phyloP scores from a whole-genome alignment of 2,888 invertebrate species.

The Chrysolina oricalcia region DNA sequence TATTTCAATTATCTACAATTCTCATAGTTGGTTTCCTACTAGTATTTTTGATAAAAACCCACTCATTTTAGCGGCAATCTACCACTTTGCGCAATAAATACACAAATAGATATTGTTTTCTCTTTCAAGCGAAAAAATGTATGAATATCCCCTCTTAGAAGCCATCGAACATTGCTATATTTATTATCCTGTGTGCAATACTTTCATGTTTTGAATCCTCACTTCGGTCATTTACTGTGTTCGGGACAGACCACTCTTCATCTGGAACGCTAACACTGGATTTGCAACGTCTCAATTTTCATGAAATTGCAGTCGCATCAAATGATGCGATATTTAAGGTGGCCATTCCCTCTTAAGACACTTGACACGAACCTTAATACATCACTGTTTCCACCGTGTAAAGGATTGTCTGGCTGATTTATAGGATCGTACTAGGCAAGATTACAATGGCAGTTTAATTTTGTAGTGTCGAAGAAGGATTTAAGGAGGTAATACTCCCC shows the following conservation, averaged over 20 bases:
- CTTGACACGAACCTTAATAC: conserved; percentile 43
- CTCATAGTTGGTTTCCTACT: too few species aligned
- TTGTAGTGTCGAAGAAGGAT: conserved; percentile 46
- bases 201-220: not conserved
- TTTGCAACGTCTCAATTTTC: conserved; percentile 12
- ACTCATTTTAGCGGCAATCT: too few species aligned
- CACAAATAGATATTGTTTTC: not conserved
- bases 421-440: conserved; percentile 44
- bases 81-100: too few species aligned
- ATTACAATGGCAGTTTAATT: conserved; percentile 48
- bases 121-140: not conserved
- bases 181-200: not conserved
- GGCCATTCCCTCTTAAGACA: conserved; percentile 43
- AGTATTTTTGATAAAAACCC: too few species aligned
- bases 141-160: not conserved
- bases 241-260: not conserved
- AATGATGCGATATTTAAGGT: conserved; percentile 43
- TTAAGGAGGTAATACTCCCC: conserved; percentile 38
- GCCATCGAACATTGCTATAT: not conserved
- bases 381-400: conserved; percentile 40
- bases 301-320: conserved; percentile 20
- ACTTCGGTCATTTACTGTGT: conserved; percentile 3
- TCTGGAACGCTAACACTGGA: not conserved
- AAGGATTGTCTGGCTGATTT: conserved; percentile 44
- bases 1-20: too few species aligned